These are phyloP conservation scores for Brienomyrus brachyistius DNA, from an alignment of 2,113 vertebrate species.

Conservation along the genomic window DNA sequence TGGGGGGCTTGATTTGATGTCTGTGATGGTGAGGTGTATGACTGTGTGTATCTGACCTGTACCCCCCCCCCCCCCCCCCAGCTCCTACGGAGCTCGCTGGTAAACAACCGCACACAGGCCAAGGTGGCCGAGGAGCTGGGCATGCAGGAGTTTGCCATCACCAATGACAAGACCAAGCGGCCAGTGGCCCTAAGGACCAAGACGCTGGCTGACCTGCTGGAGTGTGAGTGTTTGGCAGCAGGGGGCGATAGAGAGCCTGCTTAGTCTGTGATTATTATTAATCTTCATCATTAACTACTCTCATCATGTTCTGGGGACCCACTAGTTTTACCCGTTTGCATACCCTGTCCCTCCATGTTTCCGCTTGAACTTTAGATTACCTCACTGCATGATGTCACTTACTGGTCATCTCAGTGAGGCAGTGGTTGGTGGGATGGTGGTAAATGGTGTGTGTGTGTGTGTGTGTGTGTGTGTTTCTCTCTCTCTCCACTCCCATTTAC, in stretches of 20 bases:
- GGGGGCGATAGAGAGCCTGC: not conserved
- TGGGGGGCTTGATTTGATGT: not conserved
- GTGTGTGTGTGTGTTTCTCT: not conserved
- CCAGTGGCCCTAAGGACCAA: slow-evolving; percentile 89
- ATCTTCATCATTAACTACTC: not conserved
- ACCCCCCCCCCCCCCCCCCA: slow-evolving; percentile 33
- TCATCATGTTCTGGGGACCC: not conserved
- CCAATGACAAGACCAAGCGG: slow-evolving; percentile 95
- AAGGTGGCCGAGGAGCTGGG: slow-evolving; percentile 97
- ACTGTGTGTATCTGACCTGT: not conserved
- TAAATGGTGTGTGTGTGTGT: too few species aligned
- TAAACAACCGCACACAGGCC: slow-evolving; percentile 96
- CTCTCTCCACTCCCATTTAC: not conserved
- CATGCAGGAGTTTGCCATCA: slow-evolving; percentile 97
- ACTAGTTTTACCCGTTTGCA: too few species aligned
- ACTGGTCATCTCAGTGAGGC: not conserved
- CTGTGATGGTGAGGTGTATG: not conserved
- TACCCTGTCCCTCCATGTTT: too few species aligned
- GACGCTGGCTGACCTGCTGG: slow-evolving; percentile 88
- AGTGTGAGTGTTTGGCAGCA: slow-evolving; percentile 68
- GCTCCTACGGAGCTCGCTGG: slow-evolving; percentile 90
- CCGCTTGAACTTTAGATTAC: not conserved
- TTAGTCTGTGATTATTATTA: not conserved
- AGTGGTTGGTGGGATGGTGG: not conserved
- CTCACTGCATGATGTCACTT: not conserved